Conservation (phyloP, 2,797 vertebrate genomes). For the Parauchenoglanis ngamensis region DNA sequence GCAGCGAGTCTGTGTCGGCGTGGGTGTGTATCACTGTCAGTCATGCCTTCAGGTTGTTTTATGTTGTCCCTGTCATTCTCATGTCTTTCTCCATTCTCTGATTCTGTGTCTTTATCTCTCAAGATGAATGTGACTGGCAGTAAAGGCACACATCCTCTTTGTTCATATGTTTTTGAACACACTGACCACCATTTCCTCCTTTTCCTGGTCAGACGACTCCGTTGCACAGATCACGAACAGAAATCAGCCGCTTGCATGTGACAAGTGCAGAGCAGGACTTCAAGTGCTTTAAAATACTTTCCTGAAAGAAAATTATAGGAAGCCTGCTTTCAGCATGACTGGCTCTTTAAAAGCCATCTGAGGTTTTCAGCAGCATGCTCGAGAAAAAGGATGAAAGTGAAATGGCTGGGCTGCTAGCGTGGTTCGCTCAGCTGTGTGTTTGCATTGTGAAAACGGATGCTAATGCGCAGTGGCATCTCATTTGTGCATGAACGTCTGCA, state of each 20-base stretch:
- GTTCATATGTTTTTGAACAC: not conserved
- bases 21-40: not conserved
- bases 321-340: not conserved
- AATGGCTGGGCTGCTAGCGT: not conserved
- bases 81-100: conserved; percentile 23
- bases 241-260: not conserved
- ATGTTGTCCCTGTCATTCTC: not conserved
- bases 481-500: conserved; percentile 5
- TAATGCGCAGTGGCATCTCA: not conserved
- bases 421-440: conserved; percentile 16
- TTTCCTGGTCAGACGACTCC: conserved; percentile 30
- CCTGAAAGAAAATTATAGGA: conserved; percentile 16
- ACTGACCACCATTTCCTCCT: conserved; percentile 42
- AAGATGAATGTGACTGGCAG: conserved; percentile 20
- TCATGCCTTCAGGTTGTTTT: not conserved
- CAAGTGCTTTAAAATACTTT: not conserved
- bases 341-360: not conserved
- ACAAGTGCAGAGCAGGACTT: conserved; percentile 7
- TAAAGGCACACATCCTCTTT: conserved; percentile 27
- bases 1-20: not conserved
- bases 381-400: not conserved
- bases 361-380: conserved; percentile 1
- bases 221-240: not conserved
- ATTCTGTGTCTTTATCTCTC: conserved; percentile 31
- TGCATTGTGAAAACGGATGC: conserved; percentile 17